phyloP scores from a whole-genome alignment of 2,888 invertebrate genomes.

The Yponomeuta malinellus region DNA sequence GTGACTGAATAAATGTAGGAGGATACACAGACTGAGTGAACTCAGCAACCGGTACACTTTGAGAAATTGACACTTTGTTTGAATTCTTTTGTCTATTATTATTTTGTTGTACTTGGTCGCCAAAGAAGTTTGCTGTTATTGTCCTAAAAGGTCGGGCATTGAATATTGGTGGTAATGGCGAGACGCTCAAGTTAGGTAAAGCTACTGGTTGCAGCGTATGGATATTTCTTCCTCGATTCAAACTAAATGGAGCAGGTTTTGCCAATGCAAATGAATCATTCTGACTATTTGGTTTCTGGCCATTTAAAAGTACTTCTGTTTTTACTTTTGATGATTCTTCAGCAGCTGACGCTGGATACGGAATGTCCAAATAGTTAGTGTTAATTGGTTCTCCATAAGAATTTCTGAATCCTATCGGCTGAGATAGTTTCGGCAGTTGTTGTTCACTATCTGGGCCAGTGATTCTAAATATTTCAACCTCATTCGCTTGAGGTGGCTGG shows the following conservation, averaged over 20 bases:
- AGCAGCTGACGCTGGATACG: conserved; percentile 55
- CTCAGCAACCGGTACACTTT: conserved; percentile 81
- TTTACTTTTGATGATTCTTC: conserved; percentile 62
- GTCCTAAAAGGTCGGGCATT: conserved; percentile 76
- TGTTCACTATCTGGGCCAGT: conserved; percentile 38
- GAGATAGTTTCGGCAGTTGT: conserved; percentile 53
- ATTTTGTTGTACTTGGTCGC: conserved; percentile 44
- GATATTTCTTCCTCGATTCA: conserved; percentile 64
- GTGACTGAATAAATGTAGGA: conserved; percentile 81
- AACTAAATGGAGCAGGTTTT: conserved; percentile 62
- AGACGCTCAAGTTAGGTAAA: conserved; percentile 78
- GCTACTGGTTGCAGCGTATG: conserved; percentile 76
- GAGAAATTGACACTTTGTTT: conserved; percentile 71
- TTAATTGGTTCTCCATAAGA: conserved; percentile 64
- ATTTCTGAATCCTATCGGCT: conserved; percentile 56
- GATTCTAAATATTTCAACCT: conserved; percentile 39
- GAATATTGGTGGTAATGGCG: conserved; percentile 78
- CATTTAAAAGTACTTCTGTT: conserved; percentile 51
- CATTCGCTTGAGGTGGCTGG: conserved; percentile 39
- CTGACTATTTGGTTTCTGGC: conserved; percentile 31
- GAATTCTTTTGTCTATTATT: conserved; percentile 44
- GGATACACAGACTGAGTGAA: conserved; percentile 84
- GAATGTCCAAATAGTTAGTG: conserved; percentile 46
- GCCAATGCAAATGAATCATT: conserved; percentile 55
- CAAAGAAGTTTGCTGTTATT: conserved; percentile 23